These are phyloP conservation scores for Stegana nigrithorax DNA, from an alignment of 2,888 invertebrate species.

Conservation along the genomic window DNA sequence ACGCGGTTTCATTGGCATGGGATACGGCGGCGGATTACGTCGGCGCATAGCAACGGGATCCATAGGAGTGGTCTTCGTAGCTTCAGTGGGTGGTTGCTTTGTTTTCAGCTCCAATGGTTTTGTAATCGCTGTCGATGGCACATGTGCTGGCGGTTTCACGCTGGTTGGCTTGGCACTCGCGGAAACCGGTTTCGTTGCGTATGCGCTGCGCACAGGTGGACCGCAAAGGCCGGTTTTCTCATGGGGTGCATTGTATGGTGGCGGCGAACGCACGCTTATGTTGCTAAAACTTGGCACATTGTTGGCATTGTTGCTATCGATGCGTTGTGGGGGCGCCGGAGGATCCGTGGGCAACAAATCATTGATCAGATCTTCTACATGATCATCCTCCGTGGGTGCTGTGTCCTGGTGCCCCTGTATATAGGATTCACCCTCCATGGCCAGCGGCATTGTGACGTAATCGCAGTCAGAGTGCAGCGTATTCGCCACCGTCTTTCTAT, in stretches of 20 bases:
- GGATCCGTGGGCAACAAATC: slow-evolving; percentile 70
- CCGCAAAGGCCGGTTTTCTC: slow-evolving; percentile 71
- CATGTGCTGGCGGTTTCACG: slow-evolving; percentile 26
- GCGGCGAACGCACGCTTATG: slow-evolving; percentile 71
- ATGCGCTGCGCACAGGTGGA: slow-evolving; percentile 52
- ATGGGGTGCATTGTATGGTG: slow-evolving; percentile 77
- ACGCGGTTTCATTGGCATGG: slow-evolving; percentile 69
- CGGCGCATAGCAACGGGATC: slow-evolving; percentile 45
- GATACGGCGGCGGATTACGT: slow-evolving; percentile 78
- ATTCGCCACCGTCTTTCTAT: slow-evolving; percentile 82
- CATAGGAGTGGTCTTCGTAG: slow-evolving; percentile 13
- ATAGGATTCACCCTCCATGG: slow-evolving; percentile 72
- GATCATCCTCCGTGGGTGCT: slow-evolving; percentile 73
- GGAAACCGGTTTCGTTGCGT: slow-evolving; percentile 18
- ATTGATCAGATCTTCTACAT: slow-evolving; percentile 66
- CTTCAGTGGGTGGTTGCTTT: slow-evolving; percentile 22
- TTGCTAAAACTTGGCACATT: slow-evolving; percentile 70
- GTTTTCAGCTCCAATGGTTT: slow-evolving; percentile 39
- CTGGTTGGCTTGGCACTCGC: slow-evolving; percentile 19
- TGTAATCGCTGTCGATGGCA: slow-evolving; percentile 37
- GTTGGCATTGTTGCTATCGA: slow-evolving; percentile 73
- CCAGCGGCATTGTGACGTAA: slow-evolving; percentile 82
- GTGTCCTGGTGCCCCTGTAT: slow-evolving; percentile 73
- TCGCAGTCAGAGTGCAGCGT: slow-evolving; percentile 91
- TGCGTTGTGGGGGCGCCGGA: slow-evolving; percentile 78